Evolutionary conservation across 2,888 invertebrate species (phyloP).

Genomic region (Coenonympha arcania): DNA sequence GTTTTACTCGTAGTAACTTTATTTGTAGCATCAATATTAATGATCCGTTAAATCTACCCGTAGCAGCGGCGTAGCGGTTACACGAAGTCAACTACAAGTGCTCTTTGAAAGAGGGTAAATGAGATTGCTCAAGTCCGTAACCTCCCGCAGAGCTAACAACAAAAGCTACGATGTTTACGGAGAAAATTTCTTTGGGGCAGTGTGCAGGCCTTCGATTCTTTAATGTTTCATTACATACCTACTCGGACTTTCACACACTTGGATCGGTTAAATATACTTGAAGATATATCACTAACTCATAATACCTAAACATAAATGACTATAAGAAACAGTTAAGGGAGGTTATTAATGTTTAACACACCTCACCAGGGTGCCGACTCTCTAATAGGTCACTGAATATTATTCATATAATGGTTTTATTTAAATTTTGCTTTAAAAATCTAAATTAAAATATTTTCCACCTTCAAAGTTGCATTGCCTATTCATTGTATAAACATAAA

Average conservation of each 20-base stretch:
- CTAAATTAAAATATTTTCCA: too few relatives aligned
- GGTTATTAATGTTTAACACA: too few relatives aligned
- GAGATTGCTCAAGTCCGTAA: slow-evolving; percentile 51
- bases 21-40: slow-evolving; percentile 43
- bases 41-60: slow-evolving; percentile 59
- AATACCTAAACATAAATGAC: too few relatives aligned
- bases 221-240: neutral
- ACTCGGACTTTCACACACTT: neutral
- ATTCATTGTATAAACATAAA: too few relatives aligned
- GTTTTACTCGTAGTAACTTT: slow-evolving; percentile 10
- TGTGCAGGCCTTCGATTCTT: neutral
- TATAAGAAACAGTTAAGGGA: too few relatives aligned
- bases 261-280: too few relatives aligned
- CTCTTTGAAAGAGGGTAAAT: slow-evolving; percentile 53
- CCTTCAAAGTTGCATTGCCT: too few relatives aligned
- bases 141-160: slow-evolving; percentile 31
- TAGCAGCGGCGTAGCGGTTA: slow-evolving; percentile 48
- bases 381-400: too few relatives aligned
- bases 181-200: slow-evolving; percentile 1
- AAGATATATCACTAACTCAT: too few relatives aligned
- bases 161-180: slow-evolving; percentile 1
- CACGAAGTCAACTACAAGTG: slow-evolving; percentile 47
- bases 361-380: too few relatives aligned
- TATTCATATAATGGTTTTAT: too few relatives aligned
- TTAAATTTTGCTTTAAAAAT: too few relatives aligned